A percentile compares a stretch with the other conserved stretches of the same genome.
Evolutionary conservation across 1,140 invertebrate species (phyloP).

Genomic region (Asobara japonica): DNA sequence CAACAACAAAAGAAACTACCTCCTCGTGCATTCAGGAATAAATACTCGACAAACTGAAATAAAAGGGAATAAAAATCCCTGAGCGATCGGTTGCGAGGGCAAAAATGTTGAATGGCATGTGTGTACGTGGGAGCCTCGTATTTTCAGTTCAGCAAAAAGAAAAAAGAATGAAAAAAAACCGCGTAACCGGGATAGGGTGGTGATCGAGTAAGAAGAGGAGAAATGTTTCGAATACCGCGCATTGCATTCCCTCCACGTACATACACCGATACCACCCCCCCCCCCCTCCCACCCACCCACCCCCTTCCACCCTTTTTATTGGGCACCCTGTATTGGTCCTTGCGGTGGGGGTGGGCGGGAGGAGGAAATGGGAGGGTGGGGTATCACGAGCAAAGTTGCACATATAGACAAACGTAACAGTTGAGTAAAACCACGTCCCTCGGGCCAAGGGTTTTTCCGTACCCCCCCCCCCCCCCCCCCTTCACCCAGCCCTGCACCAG

Average conservation of each 20-base stretch:
- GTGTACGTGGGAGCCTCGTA: neutral
- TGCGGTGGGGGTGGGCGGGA: neutral
- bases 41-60: neutral
- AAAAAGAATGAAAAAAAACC: neutral
- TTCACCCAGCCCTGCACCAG: too few species aligned
- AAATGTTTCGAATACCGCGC: neutral
- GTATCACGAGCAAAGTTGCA: neutral
- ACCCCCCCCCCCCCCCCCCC: too few species aligned
- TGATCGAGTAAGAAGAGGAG: neutral
- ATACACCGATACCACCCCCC: constrained; percentile 2
- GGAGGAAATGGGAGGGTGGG: neutral
- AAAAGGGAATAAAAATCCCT: neutral
- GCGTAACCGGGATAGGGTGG: neutral
- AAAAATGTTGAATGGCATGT: constrained; percentile 3
- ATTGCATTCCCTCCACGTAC: constrained; percentile 5
- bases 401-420: neutral
- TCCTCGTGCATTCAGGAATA: neutral
- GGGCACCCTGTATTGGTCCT: neutral
- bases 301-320: constrained; percentile 8
- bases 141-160: neutral
- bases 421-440: constrained; percentile 8
- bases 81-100: neutral
- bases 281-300: neutral
- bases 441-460: neutral
- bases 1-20: neutral